Base-by-base conservation (phyloP, 2,888 invertebrate genomes). In the Spatulosminthurus flaviceps region DNA sequence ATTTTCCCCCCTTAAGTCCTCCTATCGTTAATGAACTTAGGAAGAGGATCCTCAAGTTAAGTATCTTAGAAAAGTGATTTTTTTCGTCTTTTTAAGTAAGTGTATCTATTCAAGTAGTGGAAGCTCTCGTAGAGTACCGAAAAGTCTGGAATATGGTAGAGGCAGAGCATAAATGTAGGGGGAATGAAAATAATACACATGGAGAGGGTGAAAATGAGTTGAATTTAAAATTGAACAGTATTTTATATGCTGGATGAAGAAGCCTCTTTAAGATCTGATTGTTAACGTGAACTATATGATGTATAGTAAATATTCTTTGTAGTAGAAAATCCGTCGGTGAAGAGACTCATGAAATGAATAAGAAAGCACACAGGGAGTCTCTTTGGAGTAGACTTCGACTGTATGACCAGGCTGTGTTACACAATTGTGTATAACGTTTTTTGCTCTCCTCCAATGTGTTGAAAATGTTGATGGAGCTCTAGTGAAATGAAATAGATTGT, bases 251-350 rank as follows among this genome's bases (percentile, higher is more conserved):
- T 51, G 19, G 51, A 2, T 4, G 51, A 51, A 11, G 51, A 51
- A 19, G 16, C 7, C 51, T 51, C 51, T 51, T 51, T 51, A 16
- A n/a, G n/a, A 51, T 19, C 16, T 51, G n/a, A n/a, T 29, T 29
- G 21, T 69, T 51, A 51, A 72, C 51, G 43, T 19, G 28, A 26
- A 29, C 34, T 74, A n/a, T n/a, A n/a, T n/a, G n/a, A n/a, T n/a
- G n/a, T n/a, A n/a, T n/a, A n/a, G n/a, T n/a, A n/a, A n/a, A n/a
- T n/a, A 61, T 61, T 64, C 64, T 26, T 51, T 51, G 5, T 51
- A n/a, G n/a, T n/a, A 51, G 22, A 74, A 28, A 74, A 74, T 74
- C 74, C 61, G 74, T 74, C 74, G 74, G 64, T 74, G 74, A n/a
- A n/a, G n/a, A 74, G 61, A 21, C 61, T 29, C 61, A 74, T 29